These are phyloP conservation scores for Chaetogeoica ovagalla DNA, from an alignment of 2,888 invertebrate genomes.

Conservation along the genomic window DNA sequence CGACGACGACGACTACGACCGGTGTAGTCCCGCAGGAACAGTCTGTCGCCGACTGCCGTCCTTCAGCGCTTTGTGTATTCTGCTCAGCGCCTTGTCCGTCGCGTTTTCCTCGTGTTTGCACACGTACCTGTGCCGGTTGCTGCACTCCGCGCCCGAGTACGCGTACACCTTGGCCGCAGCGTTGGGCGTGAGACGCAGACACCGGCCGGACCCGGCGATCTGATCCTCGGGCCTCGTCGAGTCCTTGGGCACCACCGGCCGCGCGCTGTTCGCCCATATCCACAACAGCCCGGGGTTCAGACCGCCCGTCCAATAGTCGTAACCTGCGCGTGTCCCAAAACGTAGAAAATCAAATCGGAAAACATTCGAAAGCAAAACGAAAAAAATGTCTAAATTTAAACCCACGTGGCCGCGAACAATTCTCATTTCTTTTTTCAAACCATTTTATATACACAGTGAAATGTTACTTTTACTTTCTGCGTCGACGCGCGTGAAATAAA, in stretches of 20 bases:
- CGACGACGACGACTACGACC: no score
- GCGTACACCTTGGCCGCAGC: constrained; percentile 65
- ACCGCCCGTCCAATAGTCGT: constrained; percentile 82
- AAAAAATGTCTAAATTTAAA: no score
- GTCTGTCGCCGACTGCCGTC: constrained; percentile 4
- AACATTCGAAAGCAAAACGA: no score
- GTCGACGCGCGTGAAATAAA: no score
- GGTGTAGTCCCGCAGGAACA: no score
- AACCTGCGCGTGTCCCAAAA: constrained; percentile 61
- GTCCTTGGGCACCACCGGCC: constrained; percentile 65
- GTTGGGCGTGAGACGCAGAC: constrained; percentile 71
- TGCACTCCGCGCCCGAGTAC: constrained; percentile 76
- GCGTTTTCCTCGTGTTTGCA: constrained; percentile 66
- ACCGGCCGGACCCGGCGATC: constrained; percentile 71
- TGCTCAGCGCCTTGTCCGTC: constrained; percentile 56
- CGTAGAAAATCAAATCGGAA: no score
- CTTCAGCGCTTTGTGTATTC: constrained; percentile 56
- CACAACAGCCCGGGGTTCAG: constrained; percentile 82
- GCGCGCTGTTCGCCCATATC: constrained; percentile 84
- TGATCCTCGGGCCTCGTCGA: constrained; percentile 59
- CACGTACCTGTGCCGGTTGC: constrained; percentile 69
- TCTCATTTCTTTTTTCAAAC: no score
- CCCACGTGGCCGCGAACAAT: no score
- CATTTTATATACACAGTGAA: no score
- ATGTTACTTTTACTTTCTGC: no score